Base-by-base conservation (phyloP, 1,140 invertebrate species). In the Adelges cooleyi region DNA sequence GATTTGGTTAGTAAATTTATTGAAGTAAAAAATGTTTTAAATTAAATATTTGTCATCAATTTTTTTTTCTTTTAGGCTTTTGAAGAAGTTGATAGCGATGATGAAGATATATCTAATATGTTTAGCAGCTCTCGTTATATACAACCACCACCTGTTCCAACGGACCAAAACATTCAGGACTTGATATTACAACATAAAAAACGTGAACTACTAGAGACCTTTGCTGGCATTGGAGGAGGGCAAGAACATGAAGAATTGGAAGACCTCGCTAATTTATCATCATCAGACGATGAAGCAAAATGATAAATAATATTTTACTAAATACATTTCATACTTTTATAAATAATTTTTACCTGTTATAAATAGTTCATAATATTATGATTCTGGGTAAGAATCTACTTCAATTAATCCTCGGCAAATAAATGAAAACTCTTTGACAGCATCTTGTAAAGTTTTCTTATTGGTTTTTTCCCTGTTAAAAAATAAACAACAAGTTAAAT, bases 391-490 rank as follows among this genome's bases (percentile, higher is more conserved):
- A 15, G 40, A 27, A 62, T 62, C 56, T 46, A 62, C 18, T 62
- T 48, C 25, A 48, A 77, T 72, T 40, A 81, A 69, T 25, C 80
- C 80, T 52, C 78, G 72, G 70, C 81, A 84, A 9, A 79, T 71
- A 13, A 82, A 70, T 29, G 79, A 77, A 68, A 83, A 84, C 50
- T 81, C 77, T 68, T 76, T 77, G 2, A 84, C 73, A 9, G 73
- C 73, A 33, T 82, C 80, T 67, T 76, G 76, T 10, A 83, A 67
- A 66, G 76, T 77, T 17, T 75, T 68, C 69, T 81, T 82, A 68
- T 80, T 82, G 2, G 73, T 75, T 51, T 75, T 72, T 68, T 82
- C 79, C 15, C 78, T 77, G 44, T 46, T 50, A 15, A 27, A 33
- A 20, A 29, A 18, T 59, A 11, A 23, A 6, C 44, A 17, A 44